Evolutionary conservation across 2,797 vertebrate species (phyloP).

Genomic region (Sorex maritimensis): DNA sequence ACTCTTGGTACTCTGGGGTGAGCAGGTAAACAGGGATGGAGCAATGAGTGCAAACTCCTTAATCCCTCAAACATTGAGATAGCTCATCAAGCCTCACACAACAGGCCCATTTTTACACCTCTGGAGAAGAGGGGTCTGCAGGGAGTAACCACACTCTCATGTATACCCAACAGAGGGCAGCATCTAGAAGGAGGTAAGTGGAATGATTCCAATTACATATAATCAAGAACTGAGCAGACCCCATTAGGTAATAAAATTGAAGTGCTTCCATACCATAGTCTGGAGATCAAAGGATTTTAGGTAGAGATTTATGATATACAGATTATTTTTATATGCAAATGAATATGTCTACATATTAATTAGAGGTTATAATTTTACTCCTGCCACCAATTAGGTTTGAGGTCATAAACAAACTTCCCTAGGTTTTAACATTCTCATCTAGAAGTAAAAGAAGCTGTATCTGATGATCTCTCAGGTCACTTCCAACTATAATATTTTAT

Average conservation of each 20-base stretch:
- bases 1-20: not conserved
- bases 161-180: not conserved
- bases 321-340: not conserved
- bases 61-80: not conserved
- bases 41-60: not conserved
- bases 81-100: not conserved
- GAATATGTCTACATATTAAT: not conserved
- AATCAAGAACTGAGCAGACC: not conserved
- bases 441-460: not conserved
- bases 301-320: not conserved
- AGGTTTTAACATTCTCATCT: constrained; percentile 36
- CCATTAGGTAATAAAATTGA: not conserved
- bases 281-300: constrained; percentile 27
- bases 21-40: not conserved
- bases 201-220: not conserved
- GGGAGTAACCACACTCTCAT: not conserved
- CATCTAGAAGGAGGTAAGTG: not conserved
- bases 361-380: constrained; percentile 49
- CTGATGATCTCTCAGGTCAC: not conserved
- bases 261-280: not conserved
- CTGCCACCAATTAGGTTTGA: not conserved
- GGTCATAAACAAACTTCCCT: not conserved
- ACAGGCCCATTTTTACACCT: not conserved
- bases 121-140: not conserved
- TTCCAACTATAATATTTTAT: constrained; percentile 45